Base-by-base conservation (phyloP, 2,888 invertebrate species). In the Clivina fossor region DNA sequence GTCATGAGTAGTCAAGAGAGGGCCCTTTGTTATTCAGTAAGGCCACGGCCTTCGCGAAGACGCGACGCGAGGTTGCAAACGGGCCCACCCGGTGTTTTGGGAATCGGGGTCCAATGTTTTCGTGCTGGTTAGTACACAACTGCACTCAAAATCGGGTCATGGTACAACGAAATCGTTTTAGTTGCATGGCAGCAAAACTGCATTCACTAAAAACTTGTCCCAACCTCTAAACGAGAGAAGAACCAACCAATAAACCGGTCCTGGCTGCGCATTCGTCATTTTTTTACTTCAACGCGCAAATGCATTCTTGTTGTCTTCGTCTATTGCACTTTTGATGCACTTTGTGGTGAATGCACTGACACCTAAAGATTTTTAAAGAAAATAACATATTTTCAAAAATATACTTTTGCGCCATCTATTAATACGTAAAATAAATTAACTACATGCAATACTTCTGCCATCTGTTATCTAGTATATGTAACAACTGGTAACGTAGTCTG, bases 81-180 rank as follows among this genome's bases (percentile, higher is more conserved):
- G 26, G 49, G 41, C 26, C 26, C 51, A 38, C 50, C 47, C 55
- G 38, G 51, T 20, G 41, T 58, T 58, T 60, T 48, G 60, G 59
- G 28, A 47, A 51, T 53, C 40, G 32, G 49, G 30, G n/a, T 37
- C 20, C 60, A 44, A 71, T 64, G 70, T 72, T 72, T 71, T 69
- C 65, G 66, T 61, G 55, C 59, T 63, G 64, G 68, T 62, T 71
- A 71, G 66, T 72, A 71, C 63, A 58, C 58, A 63, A n/a, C 61
- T 70, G 70, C 69, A 70, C 68, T 70, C 68, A 64, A 69, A 73
- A 72, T 70, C 71, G 70, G 73, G 72, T 72, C 73, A 73, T 72
- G 71, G 69, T 70, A 72, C 71, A 71, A 71, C 71, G 69, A 71
- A 73, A 72, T 70, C 71, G 71, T 69, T 70, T 71, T 70, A 66